Evolutionary conservation across 2,888 invertebrate genomes (phyloP), one percentile per base, ranked within the genome.

Genomic region (Dyspetes luteomarginatus): DNA sequence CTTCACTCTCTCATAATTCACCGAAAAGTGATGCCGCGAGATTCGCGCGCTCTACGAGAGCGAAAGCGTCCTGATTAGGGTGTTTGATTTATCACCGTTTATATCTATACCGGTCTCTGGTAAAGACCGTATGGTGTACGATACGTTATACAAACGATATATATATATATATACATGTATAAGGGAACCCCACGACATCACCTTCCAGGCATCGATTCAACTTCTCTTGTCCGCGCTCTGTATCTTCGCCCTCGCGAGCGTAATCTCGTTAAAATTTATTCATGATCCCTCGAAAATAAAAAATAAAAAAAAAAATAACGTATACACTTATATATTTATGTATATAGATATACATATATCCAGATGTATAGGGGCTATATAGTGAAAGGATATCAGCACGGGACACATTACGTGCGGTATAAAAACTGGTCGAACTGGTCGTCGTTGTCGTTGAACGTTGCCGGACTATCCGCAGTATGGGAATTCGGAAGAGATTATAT

Each of bases 191-290:
- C 28, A 62, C 52, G 55, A 60, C 72, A 64, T 62, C 58, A 64
- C 62, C 50, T 62, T 72, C 68, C 62, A 75, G 67, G 22, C 74
- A 64, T 71, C 60, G 78, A 62, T 68, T 64, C 30, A 52, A 72
- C 64, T 58, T 56, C 48, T 55, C 74, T 22, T 36, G 56, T 82
- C 68, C 75, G 26, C 68, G 36, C 64, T 76, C 58, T 71, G 62
- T 62, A 68, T 78, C 78, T 64, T 69, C 68, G 56, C 78, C 52
- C 80, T 55, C 73, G 74, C 83, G 71, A 65, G 65, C 79, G 84
- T 85, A 86, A 86, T 88, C 88, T 88, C 84, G 86, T 89, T 88
- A 86, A 89, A 88, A 88, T 89, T 88, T 88, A 89, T 89, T 88
- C 89, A 89, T 88, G 88, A 87, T 86, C 72, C 72, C 48, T 52